Conservation (phyloP, 2,113 vertebrate species). For the Pelusios castaneus region DNA sequence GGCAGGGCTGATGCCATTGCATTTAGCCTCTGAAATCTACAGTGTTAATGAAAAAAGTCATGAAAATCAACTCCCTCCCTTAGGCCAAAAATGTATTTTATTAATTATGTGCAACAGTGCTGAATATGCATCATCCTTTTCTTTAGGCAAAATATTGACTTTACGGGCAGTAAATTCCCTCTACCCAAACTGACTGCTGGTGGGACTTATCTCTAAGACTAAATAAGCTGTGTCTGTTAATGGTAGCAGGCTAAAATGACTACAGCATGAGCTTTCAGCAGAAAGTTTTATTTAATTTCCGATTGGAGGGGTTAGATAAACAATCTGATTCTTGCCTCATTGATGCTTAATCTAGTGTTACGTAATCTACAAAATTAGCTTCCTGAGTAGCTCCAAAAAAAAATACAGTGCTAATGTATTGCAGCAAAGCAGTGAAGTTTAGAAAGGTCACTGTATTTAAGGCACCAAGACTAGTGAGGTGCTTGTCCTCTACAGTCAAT, state of each 20-base stretch:
- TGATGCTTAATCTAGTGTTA: constrained; percentile 74
- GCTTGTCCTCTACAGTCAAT: not conserved
- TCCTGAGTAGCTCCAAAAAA: constrained; percentile 51
- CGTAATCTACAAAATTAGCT: constrained; percentile 62
- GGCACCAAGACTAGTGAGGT: constrained; percentile 32
- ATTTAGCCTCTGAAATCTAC: constrained; percentile 20
- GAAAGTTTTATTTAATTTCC: constrained; percentile 70
- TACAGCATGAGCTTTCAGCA: constrained; percentile 33
- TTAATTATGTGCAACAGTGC: not conserved
- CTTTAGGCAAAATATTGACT: constrained; percentile 30
- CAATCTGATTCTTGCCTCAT: constrained; percentile 68
- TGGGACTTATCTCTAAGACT: constrained; percentile 32
- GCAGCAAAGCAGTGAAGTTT: not conserved
- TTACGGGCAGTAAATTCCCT: not conserved
- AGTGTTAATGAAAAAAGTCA: not conserved
- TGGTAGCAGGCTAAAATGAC: constrained; percentile 53
- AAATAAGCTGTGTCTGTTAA: constrained; percentile 50
- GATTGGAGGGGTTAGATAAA: constrained; percentile 69
- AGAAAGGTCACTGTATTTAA: constrained; percentile 11
- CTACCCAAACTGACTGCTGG: constrained; percentile 24
- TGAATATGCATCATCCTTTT: constrained; percentile 18
- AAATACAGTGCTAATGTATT: constrained; percentile 12
- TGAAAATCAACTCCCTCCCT: not conserved
- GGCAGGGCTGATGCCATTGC: constrained; percentile 4
- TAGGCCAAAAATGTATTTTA: not conserved